A percentile compares a stretch with the other conserved stretches of the same genome.
phyloP scores from a whole-genome alignment of 1,140 invertebrate genomes.

The Drosophila rhopaloa region DNA sequence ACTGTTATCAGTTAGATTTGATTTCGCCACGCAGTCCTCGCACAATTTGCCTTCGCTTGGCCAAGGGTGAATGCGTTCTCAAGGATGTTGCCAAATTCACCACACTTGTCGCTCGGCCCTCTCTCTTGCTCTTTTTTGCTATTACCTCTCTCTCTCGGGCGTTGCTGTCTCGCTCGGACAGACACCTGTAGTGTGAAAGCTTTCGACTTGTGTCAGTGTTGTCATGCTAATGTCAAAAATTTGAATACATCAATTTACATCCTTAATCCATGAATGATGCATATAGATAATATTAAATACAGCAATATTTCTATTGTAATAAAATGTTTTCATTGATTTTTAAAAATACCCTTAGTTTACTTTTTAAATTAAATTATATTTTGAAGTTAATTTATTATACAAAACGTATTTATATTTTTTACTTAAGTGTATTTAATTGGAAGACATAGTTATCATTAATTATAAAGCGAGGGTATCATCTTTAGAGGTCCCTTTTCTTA shows the following conservation, averaged over 20 bases:
- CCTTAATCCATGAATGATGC: not conserved
- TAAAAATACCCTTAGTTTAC: too few relatives aligned
- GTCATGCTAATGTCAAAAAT: conserved; percentile 6
- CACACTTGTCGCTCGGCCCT: conserved; percentile 53
- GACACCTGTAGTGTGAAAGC: conserved; percentile 75
- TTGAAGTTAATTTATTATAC: too few relatives aligned
- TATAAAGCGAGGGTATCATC: too few relatives aligned
- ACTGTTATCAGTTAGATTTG: conserved; percentile 79
- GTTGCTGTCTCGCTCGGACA: conserved; percentile 25
- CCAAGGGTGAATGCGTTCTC: conserved; percentile 53
- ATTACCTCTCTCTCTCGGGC: conserved; percentile 18
- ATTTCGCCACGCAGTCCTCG: conserved; percentile 66
- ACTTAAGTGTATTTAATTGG: too few relatives aligned
- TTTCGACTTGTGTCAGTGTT: conserved; percentile 31
- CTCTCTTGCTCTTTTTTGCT: conserved; percentile 18
- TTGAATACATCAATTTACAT: conserved; percentile 9
- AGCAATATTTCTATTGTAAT: not conserved
- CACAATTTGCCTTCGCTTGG: conserved; percentile 68
- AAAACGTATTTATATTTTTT: too few relatives aligned
- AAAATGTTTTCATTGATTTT: too few relatives aligned
- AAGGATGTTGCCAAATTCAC: conserved; percentile 64
- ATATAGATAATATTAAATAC: too few relatives aligned
- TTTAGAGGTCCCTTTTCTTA: too few relatives aligned
- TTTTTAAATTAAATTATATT: too few relatives aligned
- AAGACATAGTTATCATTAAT: too few relatives aligned